Percentiles rank a stretch among this genome's conserved stretches.
These are phyloP conservation scores for Phasia obesa DNA, from an alignment of 2,888 invertebrate genomes.

Conservation along the genomic window DNA sequence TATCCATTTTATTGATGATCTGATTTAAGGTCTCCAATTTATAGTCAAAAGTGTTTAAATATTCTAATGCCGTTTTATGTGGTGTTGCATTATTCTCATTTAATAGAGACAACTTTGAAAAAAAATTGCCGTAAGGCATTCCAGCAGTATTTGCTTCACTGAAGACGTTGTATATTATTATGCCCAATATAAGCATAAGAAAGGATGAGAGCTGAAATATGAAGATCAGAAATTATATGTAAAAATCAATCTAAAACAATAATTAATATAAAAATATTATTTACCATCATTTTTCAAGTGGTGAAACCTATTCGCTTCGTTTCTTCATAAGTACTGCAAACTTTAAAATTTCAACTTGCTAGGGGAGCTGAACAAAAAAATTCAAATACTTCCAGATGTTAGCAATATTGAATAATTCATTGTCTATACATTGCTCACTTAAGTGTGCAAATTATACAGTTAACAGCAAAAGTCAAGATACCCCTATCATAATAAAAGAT, in stretches of 20 bases:
- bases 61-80: conserved; percentile 32
- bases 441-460: conserved; percentile 49
- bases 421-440: conserved; percentile 51
- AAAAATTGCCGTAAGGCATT: conserved; percentile 22
- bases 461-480: too few species aligned
- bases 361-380: conserved; percentile 38
- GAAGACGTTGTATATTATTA: conserved; percentile 52
- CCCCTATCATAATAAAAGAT: too few species aligned
- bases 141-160: conserved; percentile 56
- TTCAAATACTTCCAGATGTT: conserved; percentile 69
- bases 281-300: conserved; percentile 56
- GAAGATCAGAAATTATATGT: background rate
- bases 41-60: conserved; percentile 79
- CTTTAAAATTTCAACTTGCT: conserved; percentile 46
- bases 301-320: conserved; percentile 14
- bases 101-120: conserved; percentile 1
- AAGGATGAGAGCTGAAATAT: conserved; percentile 69
- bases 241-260: background rate
- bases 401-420: conserved; percentile 68
- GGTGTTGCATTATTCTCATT: conserved; percentile 6
- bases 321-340: conserved; percentile 59
- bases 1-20: conserved; percentile 82
- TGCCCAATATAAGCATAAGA: conserved; percentile 70
- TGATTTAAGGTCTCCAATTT: conserved; percentile 81
- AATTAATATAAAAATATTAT: background rate